phyloP scores from a whole-genome alignment of 2,797 vertebrate genomes.

The Cossypha dichroa region DNA sequence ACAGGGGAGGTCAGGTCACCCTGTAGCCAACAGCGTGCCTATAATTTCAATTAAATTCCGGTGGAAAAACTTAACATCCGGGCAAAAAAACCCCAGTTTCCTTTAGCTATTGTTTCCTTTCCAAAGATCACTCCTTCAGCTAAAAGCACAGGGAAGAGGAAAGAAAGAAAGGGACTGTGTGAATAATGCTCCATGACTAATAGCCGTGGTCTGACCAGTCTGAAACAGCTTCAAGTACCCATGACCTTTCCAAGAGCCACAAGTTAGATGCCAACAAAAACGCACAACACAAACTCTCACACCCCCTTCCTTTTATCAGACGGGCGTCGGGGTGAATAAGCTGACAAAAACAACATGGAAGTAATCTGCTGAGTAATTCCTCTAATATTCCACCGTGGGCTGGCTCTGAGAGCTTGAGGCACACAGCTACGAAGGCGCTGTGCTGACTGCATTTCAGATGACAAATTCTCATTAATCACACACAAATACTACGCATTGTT shows the following conservation, averaged over 20 bases:
- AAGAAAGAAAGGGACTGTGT: slow-evolving; percentile 16
- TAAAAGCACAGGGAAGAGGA: slow-evolving; percentile 18
- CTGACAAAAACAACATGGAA: slow-evolving; percentile 55
- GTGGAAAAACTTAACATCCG: slow-evolving; percentile 28
- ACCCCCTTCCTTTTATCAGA: slow-evolving; percentile 47
- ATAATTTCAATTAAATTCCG: neutral
- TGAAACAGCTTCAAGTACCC: slow-evolving; percentile 39
- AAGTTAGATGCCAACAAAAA: slow-evolving; percentile 30
- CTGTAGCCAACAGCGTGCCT: neutral
- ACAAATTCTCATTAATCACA: slow-evolving; percentile 61
- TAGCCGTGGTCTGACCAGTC: slow-evolving; percentile 36
- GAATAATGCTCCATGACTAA: slow-evolving; percentile 73
- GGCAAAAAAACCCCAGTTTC: neutral
- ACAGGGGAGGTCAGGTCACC: slow-evolving; percentile 8
- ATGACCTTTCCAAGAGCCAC: slow-evolving; percentile 42
- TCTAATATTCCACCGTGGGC: slow-evolving; percentile 55
- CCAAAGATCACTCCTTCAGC: slow-evolving; percentile 26
- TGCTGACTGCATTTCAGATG: slow-evolving; percentile 57
- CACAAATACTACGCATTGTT: neutral
- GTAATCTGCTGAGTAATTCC: slow-evolving; percentile 67
- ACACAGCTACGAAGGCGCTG: slow-evolving; percentile 12
- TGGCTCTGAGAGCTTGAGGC: slow-evolving; percentile 28
- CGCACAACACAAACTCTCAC: neutral
- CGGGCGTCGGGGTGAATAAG: slow-evolving; percentile 1
- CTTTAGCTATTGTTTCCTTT: slow-evolving; percentile 53